Evolutionary conservation across 2,888 invertebrate genomes (phyloP).

Genomic region (Aleiodes testaceus): DNA sequence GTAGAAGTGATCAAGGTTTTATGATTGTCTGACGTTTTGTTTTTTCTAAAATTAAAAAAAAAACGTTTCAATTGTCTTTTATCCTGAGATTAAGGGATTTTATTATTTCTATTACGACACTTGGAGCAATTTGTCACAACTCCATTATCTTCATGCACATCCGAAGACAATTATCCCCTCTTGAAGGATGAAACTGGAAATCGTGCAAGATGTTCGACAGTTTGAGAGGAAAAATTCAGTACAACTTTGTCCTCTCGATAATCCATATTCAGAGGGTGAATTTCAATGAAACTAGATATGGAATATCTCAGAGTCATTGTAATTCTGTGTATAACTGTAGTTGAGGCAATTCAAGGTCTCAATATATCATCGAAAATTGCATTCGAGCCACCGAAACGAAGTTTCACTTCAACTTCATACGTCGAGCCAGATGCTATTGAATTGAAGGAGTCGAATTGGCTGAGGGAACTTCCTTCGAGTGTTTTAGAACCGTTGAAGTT

Average conservation of each 20-base stretch:
- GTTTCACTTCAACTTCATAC: constrained; percentile 18
- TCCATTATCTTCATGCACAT: constrained; percentile 48
- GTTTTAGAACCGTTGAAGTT: constrained; percentile 22
- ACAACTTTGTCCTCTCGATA: background rate
- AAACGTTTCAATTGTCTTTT: background rate
- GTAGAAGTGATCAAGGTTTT: constrained; percentile 12
- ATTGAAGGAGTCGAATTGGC: constrained; percentile 35
- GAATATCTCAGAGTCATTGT: constrained; percentile 8
- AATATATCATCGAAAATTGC: constrained; percentile 58
- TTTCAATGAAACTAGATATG: constrained; percentile 24
- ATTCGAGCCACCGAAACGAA: constrained; percentile 50
- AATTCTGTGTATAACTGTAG: constrained; percentile 33
- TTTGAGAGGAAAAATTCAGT: constrained; percentile 42
- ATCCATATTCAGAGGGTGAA: background rate
- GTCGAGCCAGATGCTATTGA: constrained; percentile 36
- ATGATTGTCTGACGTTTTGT: constrained; percentile 13
- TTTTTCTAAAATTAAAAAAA: background rate
- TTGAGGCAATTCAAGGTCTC: constrained; percentile 16
- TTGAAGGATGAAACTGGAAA: background rate
- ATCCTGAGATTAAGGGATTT: constrained; percentile 35
- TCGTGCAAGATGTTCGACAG: constrained; percentile 32
- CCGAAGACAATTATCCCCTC: constrained; percentile 56
- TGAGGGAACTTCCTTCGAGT: background rate
- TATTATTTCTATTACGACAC: constrained; percentile 47
- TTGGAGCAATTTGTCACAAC: constrained; percentile 25